A percentile compares a stretch with the other conserved stretches of the same genome.
Conservation (phyloP, 2,113 vertebrate genomes). For the Echinops telfairi region DNA sequence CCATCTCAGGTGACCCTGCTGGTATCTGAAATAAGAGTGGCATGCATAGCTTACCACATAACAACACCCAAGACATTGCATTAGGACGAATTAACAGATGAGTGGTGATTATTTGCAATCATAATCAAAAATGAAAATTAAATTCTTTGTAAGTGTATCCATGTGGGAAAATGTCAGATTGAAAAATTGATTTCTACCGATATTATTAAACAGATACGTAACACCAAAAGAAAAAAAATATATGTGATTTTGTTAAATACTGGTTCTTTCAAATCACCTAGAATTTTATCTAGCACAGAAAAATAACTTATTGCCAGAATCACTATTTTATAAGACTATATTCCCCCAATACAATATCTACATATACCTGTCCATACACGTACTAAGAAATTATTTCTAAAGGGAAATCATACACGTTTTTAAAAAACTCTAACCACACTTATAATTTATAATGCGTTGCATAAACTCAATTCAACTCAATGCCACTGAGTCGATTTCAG, state of each 20-base stretch:
- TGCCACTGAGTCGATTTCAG: no score
- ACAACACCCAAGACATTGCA: no score
- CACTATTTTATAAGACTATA: constrained; percentile 56
- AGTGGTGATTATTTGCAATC: not conserved
- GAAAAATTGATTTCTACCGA: not conserved
- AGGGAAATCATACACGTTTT: constrained; percentile 49
- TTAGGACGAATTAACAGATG: no score
- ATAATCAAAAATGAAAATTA: not conserved
- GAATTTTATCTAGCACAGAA: not conserved
- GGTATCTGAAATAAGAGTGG: no score
- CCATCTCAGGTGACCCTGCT: no score
- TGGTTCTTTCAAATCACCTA: not conserved
- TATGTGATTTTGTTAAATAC: constrained; percentile 37
- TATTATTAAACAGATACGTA: constrained; percentile 19
- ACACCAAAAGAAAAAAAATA: constrained; percentile 50
- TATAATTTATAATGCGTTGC: not conserved
- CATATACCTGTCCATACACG: constrained; percentile 33
- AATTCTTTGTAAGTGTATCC: not conserved
- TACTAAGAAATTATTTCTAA: constrained; percentile 60
- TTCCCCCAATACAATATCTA: constrained; percentile 45
- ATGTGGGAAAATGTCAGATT: not conserved
- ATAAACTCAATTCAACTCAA: no score
- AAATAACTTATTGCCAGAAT: constrained; percentile 16
- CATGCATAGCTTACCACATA: no score
- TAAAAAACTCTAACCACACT: constrained; percentile 29